Base-by-base conservation (phyloP, 1,140 invertebrate species). In the Gerris buenoi region DNA sequence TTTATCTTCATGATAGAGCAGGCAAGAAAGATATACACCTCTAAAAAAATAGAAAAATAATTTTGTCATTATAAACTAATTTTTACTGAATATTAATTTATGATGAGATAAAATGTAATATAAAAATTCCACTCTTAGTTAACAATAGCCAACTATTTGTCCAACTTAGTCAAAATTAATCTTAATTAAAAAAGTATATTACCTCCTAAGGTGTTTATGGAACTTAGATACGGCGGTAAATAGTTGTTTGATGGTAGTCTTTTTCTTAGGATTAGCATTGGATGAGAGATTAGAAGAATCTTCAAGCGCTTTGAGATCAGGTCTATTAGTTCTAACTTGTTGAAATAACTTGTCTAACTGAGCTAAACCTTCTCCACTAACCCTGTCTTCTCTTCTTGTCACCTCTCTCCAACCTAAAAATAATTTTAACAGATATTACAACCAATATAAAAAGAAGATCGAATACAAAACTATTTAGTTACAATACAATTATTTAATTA, bases 181-280 rank as follows among this genome's bases (percentile, higher is more conserved):
- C n/a, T n/a, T n/a, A n/a, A n/a, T 56, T 13, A 26, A 25, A 13
- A 15, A 18, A 62, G 15, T 68, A 46, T 68, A 58, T 71, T 79
- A 90, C 88, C 90, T 87, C 76, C 91, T 85, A 46, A 97, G 79
- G 73, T 88, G 88, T 76, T 96, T 97, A 75, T 96, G 92, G 75
- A 98, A 97, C 77, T 97, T 97, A 71, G 91, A 91, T 13, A 91
- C 88, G 1, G 92, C 89, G 0, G 92, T 90, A 75, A 98, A 97
- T 1, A 97, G 82, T 74, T 96, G 93, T 72, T 95, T 90, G 60
- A 98, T 93, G 60, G 93, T 93, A 64, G 92, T 91, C 68, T 91
- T 91, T 75, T 93, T 92, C 76, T 88, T 81, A 74, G 82, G 76
- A 2, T 81, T 79, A 28, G 85, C 84, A 64, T 85, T 80, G 29